phyloP scores from a whole-genome alignment of 2,888 invertebrate genomes.

The Ellobium chinense region DNA sequence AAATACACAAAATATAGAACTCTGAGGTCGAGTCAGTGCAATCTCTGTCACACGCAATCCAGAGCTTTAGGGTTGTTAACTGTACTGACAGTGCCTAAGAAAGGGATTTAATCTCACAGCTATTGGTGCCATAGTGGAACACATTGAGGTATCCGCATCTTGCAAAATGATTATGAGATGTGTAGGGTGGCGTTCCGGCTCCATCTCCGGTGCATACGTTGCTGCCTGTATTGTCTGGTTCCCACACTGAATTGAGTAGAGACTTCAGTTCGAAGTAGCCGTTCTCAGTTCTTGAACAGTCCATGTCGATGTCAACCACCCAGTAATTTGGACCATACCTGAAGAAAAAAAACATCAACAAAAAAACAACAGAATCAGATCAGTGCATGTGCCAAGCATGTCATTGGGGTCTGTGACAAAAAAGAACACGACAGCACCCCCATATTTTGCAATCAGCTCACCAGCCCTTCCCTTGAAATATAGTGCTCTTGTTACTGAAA shows the following conservation, averaged over 20 bases:
- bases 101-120: conserved; percentile 59
- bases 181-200: conserved; percentile 54
- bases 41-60: too few species aligned
- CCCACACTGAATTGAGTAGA: conserved; percentile 74
- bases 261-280: conserved; percentile 80
- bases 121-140: conserved; percentile 67
- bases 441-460: too few species aligned
- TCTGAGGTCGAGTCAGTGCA: too few species aligned
- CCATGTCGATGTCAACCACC: conserved; percentile 79
- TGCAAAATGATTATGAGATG: conserved; percentile 77
- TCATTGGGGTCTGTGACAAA: too few species aligned
- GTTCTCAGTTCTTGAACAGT: conserved; percentile 75
- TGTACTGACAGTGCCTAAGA: too few species aligned
- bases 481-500: too few species aligned
- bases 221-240: conserved; percentile 63
- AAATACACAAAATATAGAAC: too few species aligned
- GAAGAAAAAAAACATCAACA: conserved; percentile 32
- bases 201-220: conserved; percentile 68
- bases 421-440: too few species aligned
- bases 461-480: too few species aligned
- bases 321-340: conserved; percentile 79
- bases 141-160: conserved; percentile 78
- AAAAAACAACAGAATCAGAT: too few species aligned
- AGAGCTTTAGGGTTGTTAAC: too few species aligned
- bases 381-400: too few species aligned